Conservation (phyloP, 2,888 invertebrate species). For the Hypselothyrea guttata region DNA sequence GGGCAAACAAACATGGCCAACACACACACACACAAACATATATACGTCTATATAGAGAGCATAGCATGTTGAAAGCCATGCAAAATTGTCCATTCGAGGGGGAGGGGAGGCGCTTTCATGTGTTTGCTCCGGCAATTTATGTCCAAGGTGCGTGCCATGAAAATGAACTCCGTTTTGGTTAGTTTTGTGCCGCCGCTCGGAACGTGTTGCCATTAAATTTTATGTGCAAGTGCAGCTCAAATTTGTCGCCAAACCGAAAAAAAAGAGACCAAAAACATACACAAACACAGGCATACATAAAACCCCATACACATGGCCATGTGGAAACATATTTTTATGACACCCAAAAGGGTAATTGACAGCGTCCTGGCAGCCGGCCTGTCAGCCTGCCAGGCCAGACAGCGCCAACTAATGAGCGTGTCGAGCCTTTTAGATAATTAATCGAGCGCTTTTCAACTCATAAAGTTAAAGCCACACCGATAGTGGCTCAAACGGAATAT, state of each 20-base stretch:
- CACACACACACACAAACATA: constrained; percentile 28
- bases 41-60: constrained; percentile 8
- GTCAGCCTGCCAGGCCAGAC: constrained; percentile 22
- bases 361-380: constrained; percentile 25
- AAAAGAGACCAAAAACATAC: constrained; percentile 1
- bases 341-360: constrained; percentile 70
- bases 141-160: constrained; percentile 73
- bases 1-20: constrained; percentile 69
- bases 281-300: constrained; percentile 20
- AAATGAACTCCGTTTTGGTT: constrained; percentile 52
- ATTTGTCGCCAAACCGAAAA: constrained; percentile 43
- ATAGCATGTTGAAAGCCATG: constrained; percentile 45
- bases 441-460: constrained; percentile 62
- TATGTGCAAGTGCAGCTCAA: constrained; percentile 65
- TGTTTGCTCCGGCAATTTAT: constrained; percentile 60
- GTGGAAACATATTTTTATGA: constrained; percentile 72
- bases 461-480: constrained; percentile 16
- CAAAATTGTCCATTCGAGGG: constrained; percentile 34
- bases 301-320: constrained; percentile 33
- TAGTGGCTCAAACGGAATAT: neutral
- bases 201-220: constrained; percentile 76
- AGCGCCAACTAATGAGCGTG: constrained; percentile 63
- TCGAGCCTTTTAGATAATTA: constrained; percentile 71
- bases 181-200: constrained; percentile 33
- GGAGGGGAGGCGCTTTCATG: constrained; percentile 2